Percentiles rank a stretch among this genome's conserved stretches.
These are phyloP conservation scores for Tetragonula carbonaria DNA, from an alignment of 2,888 invertebrate genomes.

Conservation along the genomic window DNA sequence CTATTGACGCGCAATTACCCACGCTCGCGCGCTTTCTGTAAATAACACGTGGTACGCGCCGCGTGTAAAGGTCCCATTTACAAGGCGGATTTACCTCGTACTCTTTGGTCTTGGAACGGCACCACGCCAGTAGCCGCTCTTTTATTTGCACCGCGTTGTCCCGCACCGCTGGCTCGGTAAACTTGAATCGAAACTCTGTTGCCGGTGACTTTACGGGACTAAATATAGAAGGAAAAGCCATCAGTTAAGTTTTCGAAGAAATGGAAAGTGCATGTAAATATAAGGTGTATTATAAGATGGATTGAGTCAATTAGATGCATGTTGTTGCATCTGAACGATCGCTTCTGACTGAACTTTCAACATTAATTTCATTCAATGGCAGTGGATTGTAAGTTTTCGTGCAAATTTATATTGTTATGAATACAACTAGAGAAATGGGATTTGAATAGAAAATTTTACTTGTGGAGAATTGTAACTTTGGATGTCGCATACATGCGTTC, in stretches of 20 bases:
- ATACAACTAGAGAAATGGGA: not conserved
- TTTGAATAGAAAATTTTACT: not conserved
- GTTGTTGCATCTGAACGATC: not conserved
- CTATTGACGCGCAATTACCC: conserved; percentile 18
- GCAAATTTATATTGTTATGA: not conserved
- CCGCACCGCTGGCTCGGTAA: conserved; percentile 95
- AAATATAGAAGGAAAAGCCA: conserved; percentile 80
- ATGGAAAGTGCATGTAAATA: not conserved
- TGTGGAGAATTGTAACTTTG: not conserved
- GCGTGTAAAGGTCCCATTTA: conserved; percentile 29
- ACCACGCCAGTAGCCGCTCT: conserved; percentile 98
- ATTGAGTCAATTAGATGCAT: not conserved
- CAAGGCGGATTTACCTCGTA: conserved; percentile 91
- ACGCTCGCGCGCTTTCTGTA: conserved; percentile 27
- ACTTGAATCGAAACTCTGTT: conserved; percentile 92
- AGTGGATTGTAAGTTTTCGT: not conserved
- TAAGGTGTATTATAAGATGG: not conserved
- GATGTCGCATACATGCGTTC: not conserved
- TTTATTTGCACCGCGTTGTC: conserved; percentile 97
- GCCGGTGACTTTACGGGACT: conserved; percentile 92
- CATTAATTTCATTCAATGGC: not conserved
- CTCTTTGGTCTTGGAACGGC: conserved; percentile 98
- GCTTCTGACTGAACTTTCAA: not conserved
- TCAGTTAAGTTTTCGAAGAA: conserved; percentile 44
- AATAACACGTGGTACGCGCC: conserved; percentile 31